Evolutionary conservation across 2,888 invertebrate genomes (phyloP), one percentile per base, ranked within the genome.

Genomic region (Dasypolia templi): DNA sequence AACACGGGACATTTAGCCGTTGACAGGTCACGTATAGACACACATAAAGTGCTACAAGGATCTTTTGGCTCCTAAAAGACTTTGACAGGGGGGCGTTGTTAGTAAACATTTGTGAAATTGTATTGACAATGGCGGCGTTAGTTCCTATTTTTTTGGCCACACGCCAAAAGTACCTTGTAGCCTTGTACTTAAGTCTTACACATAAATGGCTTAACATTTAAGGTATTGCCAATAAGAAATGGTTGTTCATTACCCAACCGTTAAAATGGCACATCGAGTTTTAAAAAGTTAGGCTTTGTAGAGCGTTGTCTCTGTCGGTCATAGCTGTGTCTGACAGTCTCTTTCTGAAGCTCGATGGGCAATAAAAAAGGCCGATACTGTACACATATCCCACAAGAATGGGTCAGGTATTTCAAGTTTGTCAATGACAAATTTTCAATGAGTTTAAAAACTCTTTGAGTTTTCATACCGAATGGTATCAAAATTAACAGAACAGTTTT

Each of bases 1-100:
- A 49, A 42, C 66, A 58, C 56, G 56, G 71, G 42, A 61, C 12
- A 72, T 80, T 81, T 84, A 84, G 84, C 77, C 68, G 72, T 77
- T 82, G 64, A 70, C 73, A 73, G 61, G 44, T 39, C 35, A 51
- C 19, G 5, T n/a, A 51, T 12, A 6, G 11, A 32, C 22, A 42
- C 11, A 19, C 14, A 26, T 22, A 22, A 19, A 26, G 9, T 29
- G 17, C 63, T 46, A 32, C 29, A 17, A 32, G 32, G 22, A 17
- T 32, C 7, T 32, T 63, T 22, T 63, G 32, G 46, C 32, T 46
- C 9, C 9, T 32, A 5, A 63, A 46, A n/a, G 29, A 17, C 63
- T 19, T 19, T 61, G 22, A 29, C 46, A 9, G 17, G 44, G 2
- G 26, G 7, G 22, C 44, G 46, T 5, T 29, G 14, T 9, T 63